Evolutionary conservation across 2,797 vertebrate species (phyloP).

Genomic region (Sebastes vulpes): DNA sequence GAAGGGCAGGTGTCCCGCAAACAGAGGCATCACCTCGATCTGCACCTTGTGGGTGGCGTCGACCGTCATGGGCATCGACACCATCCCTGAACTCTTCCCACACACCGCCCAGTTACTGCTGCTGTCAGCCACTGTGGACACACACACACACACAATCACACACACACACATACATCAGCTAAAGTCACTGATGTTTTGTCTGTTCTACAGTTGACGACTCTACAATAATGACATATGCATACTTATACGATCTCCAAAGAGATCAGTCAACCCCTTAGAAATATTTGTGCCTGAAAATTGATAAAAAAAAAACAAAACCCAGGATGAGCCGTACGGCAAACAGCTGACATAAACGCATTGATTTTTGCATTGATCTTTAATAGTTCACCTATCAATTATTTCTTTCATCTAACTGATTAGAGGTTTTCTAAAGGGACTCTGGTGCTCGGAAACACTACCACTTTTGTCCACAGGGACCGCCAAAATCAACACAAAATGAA

Average conservation of each 20-base stretch:
- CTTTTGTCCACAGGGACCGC: too few species aligned
- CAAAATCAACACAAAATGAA: too few species aligned
- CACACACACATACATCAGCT: neutral
- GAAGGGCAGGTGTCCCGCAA: slow-evolving; percentile 94
- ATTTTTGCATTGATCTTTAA: neutral
- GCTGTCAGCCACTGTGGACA: slow-evolving; percentile 92
- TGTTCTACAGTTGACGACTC: neutral
- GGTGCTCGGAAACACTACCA: too few species aligned
- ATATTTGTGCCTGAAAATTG: neutral
- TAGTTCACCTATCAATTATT: neutral
- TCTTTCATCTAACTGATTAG: neutral
- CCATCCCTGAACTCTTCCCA: slow-evolving; percentile 95
- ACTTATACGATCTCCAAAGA: neutral
- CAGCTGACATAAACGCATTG: too few species aligned
- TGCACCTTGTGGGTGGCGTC: slow-evolving; percentile 92
- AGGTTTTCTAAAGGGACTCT: too few species aligned
- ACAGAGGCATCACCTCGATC: slow-evolving; percentile 97
- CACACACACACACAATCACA: neutral
- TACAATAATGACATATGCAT: neutral
- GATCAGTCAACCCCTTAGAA: neutral
- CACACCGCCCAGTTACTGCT: slow-evolving; percentile 99
- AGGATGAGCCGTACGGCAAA: too few species aligned
- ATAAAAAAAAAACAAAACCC: neutral
- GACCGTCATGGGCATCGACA: slow-evolving; percentile 91
- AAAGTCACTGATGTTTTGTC: neutral